Evolutionary conservation across 2,797 vertebrate species (phyloP).

Genomic region (Cyclopterus lumpus): DNA sequence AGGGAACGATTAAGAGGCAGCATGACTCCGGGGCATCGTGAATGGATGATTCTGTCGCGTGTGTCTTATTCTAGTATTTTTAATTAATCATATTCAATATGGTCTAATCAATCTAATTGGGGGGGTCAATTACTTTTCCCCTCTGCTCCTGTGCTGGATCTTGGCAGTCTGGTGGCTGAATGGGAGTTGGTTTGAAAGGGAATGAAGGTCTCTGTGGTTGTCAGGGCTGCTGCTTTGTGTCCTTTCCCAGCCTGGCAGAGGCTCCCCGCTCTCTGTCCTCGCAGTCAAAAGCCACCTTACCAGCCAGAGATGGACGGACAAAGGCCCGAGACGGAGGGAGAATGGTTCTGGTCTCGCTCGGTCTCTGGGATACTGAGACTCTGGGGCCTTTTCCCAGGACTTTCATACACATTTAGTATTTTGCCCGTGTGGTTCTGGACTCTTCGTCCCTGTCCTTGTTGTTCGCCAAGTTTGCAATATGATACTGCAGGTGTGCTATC

Average conservation of each 20-base stretch:
- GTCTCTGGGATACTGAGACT: conserved; percentile 34
- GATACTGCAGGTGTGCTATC: conserved; percentile 56
- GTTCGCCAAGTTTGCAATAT: conserved; percentile 39
- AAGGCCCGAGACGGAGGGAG: conserved; percentile 37
- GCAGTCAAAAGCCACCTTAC: conserved; percentile 58
- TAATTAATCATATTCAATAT: conserved; percentile 65
- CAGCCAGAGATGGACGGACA: conserved; percentile 51
- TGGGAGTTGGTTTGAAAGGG: conserved; percentile 52
- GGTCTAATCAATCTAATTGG: conserved; percentile 69
- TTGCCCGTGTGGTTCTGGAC: conserved; percentile 2
- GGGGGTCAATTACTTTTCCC: conserved; percentile 52
- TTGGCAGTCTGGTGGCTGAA: conserved; percentile 57
- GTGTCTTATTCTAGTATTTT: conserved; percentile 58
- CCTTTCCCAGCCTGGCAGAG: conserved; percentile 65
- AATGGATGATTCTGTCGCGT: conserved; percentile 40
- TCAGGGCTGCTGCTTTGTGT: conserved; percentile 63
- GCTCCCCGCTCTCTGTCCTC: conserved; percentile 44
- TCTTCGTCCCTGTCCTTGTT: conserved; percentile 3
- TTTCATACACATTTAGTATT: conserved; percentile 8
- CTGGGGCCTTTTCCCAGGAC: conserved; percentile 23
- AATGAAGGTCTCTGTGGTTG: conserved; percentile 52
- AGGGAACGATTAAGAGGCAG: conserved; percentile 49
- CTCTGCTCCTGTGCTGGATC: conserved; percentile 45
- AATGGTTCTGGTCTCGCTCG: conserved; percentile 44
- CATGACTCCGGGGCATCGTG: conserved; percentile 34